These are phyloP conservation scores for Papilio demoleus DNA, from an alignment of 2,888 invertebrate species.

Conservation along the genomic window DNA sequence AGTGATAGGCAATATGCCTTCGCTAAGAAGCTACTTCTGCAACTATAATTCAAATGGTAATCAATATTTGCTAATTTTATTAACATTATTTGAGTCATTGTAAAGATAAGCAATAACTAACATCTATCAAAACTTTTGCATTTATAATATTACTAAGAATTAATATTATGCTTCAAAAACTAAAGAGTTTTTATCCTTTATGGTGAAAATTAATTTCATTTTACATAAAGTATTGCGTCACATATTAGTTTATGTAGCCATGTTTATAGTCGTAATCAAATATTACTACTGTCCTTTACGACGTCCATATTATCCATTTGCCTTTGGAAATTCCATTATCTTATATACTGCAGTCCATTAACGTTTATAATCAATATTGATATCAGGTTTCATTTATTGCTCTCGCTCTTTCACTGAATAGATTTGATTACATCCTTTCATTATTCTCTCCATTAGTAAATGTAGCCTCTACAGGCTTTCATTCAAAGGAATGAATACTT, in stretches of 20 bases:
- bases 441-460: conserved; percentile 2
- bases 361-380: conserved; percentile 20
- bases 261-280: conserved; percentile 16
- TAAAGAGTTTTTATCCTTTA: too few relatives aligned
- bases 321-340: conserved; percentile 33
- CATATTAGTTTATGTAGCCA: conserved; percentile 20
- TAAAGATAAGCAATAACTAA: too few relatives aligned
- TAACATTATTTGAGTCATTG: too few relatives aligned
- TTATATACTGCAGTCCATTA: conserved; percentile 28
- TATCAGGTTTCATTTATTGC: not conserved
- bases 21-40: too few relatives aligned
- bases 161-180: too few relatives aligned
- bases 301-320: conserved; percentile 20
- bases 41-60: too few relatives aligned
- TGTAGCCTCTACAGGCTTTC: not conserved
- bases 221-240: not conserved
- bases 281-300: conserved; percentile 29
- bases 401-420: conserved; percentile 1
- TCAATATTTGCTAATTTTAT: too few relatives aligned
- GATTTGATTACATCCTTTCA: conserved; percentile 20
- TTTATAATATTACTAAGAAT: too few relatives aligned
- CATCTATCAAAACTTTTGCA: too few relatives aligned
- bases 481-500: conserved; percentile 2
- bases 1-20: too few relatives aligned
- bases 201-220: too few relatives aligned